Evolutionary conservation across 2,888 invertebrate species (phyloP).

Genomic region (Ctena decussata): DNA sequence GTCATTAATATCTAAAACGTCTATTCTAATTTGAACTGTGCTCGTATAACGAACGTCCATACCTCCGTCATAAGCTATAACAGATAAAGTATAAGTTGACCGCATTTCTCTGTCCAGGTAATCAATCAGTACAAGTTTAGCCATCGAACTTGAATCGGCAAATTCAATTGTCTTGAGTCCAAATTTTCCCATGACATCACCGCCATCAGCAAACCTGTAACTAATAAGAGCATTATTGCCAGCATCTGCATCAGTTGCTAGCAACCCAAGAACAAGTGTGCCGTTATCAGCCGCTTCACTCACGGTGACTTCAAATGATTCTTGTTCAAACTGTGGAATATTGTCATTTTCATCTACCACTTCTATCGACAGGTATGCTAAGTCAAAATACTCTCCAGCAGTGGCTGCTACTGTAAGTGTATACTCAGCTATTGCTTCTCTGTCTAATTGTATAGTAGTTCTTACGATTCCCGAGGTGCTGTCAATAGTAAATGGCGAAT

Average conservation of each 20-base stretch:
- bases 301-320: slow-evolving; percentile 94
- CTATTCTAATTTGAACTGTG: no score
- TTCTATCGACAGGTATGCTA: slow-evolving; percentile 90
- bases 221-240: slow-evolving; percentile 95
- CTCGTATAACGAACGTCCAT: no score
- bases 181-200: slow-evolving; percentile 94
- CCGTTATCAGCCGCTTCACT: slow-evolving; percentile 97
- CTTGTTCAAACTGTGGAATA: slow-evolving; percentile 94
- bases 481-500: slow-evolving; percentile 96
- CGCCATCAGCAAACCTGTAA: slow-evolving; percentile 88
- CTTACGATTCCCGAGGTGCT: slow-evolving; percentile 94
- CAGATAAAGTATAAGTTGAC: no score
- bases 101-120: no score
- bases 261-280: slow-evolving; percentile 96
- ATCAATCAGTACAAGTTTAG: no score
- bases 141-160: no score
- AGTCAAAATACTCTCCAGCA: slow-evolving; percentile 91
- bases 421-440: slow-evolving; percentile 95
- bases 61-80: no score
- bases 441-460: slow-evolving; percentile 94
- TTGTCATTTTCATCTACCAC: slow-evolving; percentile 99
- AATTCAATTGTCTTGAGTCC: no score
- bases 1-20: no score
- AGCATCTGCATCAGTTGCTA: slow-evolving; percentile 96
- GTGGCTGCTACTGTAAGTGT: slow-evolving; percentile 96